Conservation (phyloP, 2,888 invertebrate species). For the Stenodera caucasica region DNA sequence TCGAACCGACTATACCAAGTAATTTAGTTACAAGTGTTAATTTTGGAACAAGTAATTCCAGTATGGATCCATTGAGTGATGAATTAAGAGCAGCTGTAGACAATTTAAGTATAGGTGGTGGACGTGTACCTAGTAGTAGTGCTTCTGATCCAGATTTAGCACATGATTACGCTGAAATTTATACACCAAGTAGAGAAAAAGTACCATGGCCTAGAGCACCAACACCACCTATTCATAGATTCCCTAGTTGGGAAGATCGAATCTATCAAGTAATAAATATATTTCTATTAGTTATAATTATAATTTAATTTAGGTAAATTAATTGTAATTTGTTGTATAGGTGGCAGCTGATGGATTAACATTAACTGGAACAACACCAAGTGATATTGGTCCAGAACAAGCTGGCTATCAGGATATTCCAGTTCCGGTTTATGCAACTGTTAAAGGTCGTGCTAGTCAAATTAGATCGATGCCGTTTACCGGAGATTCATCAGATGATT, state of each 20-base stretch:
- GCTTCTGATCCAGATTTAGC: conserved; percentile 69
- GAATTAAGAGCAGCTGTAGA: conserved; percentile 65
- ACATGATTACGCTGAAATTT: conserved; percentile 93
- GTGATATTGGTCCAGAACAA: conserved; percentile 54
- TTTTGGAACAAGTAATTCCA: conserved; percentile 54
- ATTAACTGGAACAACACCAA: conserved; percentile 54
- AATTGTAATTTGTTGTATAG: conserved; percentile 32
- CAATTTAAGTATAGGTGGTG: conserved; percentile 59
- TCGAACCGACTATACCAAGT: conserved; percentile 52
- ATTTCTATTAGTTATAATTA: too few species aligned
- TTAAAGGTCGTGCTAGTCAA: conserved; percentile 95
- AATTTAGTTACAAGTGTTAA: conserved; percentile 50
- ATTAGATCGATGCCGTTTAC: conserved; percentile 95
- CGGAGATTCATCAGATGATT: conserved; percentile 93
- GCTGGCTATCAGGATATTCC: conserved; percentile 88
- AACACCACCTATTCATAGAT: conserved; percentile 85
- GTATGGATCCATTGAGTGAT: conserved; percentile 61
- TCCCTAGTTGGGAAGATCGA: conserved; percentile 84
- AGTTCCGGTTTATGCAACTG: conserved; percentile 94
- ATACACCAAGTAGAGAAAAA: conserved; percentile 80
- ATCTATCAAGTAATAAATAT: conserved; percentile 94
- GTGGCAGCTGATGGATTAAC: conserved; percentile 62
- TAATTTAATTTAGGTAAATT: too few species aligned
- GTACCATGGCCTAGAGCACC: conserved; percentile 64
- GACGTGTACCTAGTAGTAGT: conserved; percentile 64